Conservation (phyloP, 2,113 vertebrate genomes). For the Nothoprocta perdicaria region DNA sequence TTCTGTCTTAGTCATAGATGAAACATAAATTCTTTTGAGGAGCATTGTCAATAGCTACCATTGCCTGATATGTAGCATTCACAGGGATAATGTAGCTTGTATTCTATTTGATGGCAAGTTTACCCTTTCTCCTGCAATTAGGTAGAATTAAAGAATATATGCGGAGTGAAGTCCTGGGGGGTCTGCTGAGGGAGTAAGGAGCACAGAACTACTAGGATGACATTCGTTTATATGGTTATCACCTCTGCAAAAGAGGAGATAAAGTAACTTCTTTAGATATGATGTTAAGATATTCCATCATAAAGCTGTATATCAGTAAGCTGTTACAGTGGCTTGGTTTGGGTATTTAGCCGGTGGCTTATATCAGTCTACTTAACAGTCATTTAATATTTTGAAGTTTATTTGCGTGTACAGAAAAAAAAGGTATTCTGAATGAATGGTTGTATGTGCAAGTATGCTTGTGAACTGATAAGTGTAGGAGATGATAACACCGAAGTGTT, state of each 20-base stretch:
- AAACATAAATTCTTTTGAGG: background rate
- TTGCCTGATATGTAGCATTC: background rate
- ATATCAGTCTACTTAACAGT: background rate
- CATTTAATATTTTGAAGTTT: background rate
- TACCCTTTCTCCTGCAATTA: background rate
- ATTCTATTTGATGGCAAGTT: background rate
- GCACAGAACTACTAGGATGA: background rate
- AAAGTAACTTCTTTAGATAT: background rate
- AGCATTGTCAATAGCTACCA: background rate
- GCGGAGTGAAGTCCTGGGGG: background rate
- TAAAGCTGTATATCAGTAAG: background rate
- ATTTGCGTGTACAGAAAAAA: background rate
- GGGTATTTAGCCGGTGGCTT: background rate
- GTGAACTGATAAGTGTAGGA: background rate
- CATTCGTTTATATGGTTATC: background rate
- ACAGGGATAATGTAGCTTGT: background rate
- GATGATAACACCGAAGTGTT: background rate
- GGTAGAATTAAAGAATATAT: background rate
- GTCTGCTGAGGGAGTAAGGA: background rate
- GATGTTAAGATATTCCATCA: background rate
- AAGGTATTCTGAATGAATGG: background rate
- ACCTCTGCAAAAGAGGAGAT: background rate
- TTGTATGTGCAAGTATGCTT: background rate
- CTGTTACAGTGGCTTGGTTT: background rate
- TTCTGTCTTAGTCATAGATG: background rate